These are phyloP conservation scores for Erebia palarica DNA, from an alignment of 2,888 invertebrate genomes.

Conservation along the genomic window DNA sequence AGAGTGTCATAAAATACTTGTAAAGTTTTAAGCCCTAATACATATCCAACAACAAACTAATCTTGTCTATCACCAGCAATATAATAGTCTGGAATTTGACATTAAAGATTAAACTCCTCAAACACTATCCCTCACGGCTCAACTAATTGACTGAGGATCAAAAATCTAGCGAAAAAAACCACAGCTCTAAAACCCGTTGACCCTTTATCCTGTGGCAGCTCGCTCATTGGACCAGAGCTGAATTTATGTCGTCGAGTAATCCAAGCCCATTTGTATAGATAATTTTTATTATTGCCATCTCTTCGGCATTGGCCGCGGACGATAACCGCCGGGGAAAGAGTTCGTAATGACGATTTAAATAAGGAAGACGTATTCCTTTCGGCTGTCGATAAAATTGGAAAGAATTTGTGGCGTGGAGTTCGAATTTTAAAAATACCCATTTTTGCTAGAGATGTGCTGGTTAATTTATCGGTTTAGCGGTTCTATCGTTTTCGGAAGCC, in stretches of 20 bases:
- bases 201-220: conserved; percentile 75
- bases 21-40: not conserved
- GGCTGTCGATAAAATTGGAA: conserved; percentile 73
- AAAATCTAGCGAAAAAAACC: conserved; percentile 59
- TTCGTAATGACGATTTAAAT: conserved; percentile 82
- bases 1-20: not conserved
- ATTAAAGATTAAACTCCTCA: conserved; percentile 25
- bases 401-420: conserved; percentile 67
- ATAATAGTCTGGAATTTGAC: conserved; percentile 26
- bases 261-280: conserved; percentile 82
- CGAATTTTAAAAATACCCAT: conserved; percentile 52
- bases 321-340: conserved; percentile 78
- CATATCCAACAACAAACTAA: not conserved
- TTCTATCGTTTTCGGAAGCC: conserved; percentile 20
- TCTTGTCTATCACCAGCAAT: conserved; percentile 4
- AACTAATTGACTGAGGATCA: conserved; percentile 43
- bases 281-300: conserved; percentile 83
- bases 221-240: conserved; percentile 78
- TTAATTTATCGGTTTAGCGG: conserved; percentile 30
- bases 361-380: conserved; percentile 80
- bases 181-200: conserved; percentile 75
- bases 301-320: conserved; percentile 72
- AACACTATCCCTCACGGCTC: conserved; percentile 24
- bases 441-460: conserved; percentile 53
- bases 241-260: conserved; percentile 82